phyloP scores from a whole-genome alignment of 2,113 vertebrate genomes.

The Chaetura pelagica region DNA sequence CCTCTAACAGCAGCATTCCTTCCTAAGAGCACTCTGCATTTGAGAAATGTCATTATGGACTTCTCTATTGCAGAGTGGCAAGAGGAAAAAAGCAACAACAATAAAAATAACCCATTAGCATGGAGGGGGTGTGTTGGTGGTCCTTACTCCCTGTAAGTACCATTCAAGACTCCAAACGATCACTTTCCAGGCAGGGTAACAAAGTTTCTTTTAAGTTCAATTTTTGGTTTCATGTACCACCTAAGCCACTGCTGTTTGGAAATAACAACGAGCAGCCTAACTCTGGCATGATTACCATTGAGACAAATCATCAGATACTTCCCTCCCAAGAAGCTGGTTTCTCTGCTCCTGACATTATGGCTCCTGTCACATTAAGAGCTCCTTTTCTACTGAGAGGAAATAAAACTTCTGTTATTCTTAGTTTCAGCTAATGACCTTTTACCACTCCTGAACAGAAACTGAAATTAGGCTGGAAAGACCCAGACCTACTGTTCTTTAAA shows the following conservation, averaged over 20 bases:
- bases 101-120: accelerated
- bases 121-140: no score
- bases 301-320: background rate
- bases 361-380: background rate
- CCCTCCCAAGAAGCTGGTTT: background rate
- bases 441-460: background rate
- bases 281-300: background rate
- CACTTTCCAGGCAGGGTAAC: background rate
- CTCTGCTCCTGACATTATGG: background rate
- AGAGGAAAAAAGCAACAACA: background rate
- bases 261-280: background rate
- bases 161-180: background rate
- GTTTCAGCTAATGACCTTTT: background rate
- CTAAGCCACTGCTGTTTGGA: background rate
- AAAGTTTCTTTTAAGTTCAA: background rate
- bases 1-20: background rate
- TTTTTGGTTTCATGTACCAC: background rate
- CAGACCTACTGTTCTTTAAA: background rate
- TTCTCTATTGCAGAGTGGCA: background rate
- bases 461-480: background rate
- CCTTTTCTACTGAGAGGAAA: background rate
- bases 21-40: background rate
- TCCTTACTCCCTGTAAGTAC: background rate
- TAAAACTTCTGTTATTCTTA: background rate
- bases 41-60: background rate